A percentile compares a stretch with the other conserved stretches of the same genome.
Evolutionary conservation across 2,113 vertebrate genomes (phyloP).

Genomic region (Melanostigma gelatinosum): DNA sequence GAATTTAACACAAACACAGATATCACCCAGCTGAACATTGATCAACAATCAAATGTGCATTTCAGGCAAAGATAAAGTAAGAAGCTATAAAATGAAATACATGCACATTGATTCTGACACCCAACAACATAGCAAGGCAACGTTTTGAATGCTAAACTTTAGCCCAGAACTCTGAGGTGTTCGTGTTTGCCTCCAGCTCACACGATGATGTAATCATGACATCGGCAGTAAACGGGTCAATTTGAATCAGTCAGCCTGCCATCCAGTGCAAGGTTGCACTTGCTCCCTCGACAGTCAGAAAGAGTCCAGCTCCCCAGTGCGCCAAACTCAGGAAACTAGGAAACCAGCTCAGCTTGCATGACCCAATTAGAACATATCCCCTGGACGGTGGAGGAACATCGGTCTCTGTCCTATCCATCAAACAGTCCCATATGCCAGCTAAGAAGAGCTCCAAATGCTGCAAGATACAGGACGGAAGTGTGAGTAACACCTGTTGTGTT

Average conservation of each 20-base stretch:
- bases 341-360: slow-evolving; percentile 70
- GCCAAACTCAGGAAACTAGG: slow-evolving; percentile 68
- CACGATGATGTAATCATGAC: background rate
- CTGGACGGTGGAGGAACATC: slow-evolving; percentile 40
- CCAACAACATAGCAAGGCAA: background rate
- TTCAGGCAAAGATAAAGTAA: background rate
- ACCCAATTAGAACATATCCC: slow-evolving; percentile 76
- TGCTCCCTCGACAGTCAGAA: slow-evolving; percentile 69
- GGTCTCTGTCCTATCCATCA: slow-evolving; percentile 30
- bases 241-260: slow-evolving; percentile 29
- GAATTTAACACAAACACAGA: background rate
- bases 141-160: background rate
- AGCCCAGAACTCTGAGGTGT: background rate
- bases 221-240: background rate
- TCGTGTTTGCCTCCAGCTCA: background rate
- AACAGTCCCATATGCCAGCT: slow-evolving; percentile 2
- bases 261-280: slow-evolving; percentile 36
- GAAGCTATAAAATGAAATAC: background rate
- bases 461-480: background rate
- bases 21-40: background rate
- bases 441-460: slow-evolving; percentile 25
- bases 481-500: background rate
- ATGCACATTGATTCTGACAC: background rate
- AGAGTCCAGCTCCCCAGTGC: slow-evolving; percentile 76
- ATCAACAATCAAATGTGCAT: background rate